These are phyloP conservation scores for Spea bombifrons DNA, from an alignment of 2,113 vertebrate species.

Conservation along the genomic window DNA sequence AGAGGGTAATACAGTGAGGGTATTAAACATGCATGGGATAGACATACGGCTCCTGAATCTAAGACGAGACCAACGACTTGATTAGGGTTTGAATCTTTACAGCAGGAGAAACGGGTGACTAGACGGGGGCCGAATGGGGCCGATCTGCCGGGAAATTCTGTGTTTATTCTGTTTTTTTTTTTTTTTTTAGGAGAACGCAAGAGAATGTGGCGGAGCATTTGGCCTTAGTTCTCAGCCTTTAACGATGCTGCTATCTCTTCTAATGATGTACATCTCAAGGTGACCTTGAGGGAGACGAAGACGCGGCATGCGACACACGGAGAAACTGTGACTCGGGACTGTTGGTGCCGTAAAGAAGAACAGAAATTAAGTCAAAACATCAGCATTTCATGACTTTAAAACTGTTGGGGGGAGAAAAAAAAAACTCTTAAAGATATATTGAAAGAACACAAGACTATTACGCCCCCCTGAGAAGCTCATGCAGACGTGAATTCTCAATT, in stretches of 20 bases:
- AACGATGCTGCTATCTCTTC: constrained; percentile 69
- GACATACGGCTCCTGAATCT: too few relatives aligned
- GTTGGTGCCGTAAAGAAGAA: constrained; percentile 70
- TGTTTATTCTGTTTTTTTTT: background rate
- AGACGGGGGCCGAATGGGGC: too few relatives aligned
- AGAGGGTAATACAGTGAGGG: too few relatives aligned
- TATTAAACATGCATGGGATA: too few relatives aligned
- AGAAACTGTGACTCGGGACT: constrained; percentile 74
- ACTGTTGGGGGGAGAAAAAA: constrained; percentile 76
- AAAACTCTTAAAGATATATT: constrained; percentile 71
- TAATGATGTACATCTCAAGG: constrained; percentile 75
- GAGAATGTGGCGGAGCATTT: constrained; percentile 84
- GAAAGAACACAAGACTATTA: constrained; percentile 63
- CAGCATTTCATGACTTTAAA: constrained; percentile 82
- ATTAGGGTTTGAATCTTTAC: too few relatives aligned
- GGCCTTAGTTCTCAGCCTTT: constrained; percentile 63
- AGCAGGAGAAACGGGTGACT: too few relatives aligned
- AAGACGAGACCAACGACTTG: too few relatives aligned
- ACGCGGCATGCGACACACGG: constrained; percentile 75
- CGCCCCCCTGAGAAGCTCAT: constrained; percentile 85
- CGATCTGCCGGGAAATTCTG: too few relatives aligned
- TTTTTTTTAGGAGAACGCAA: constrained; percentile 82
- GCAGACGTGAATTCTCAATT: constrained; percentile 82
- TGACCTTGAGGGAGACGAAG: constrained; percentile 77
- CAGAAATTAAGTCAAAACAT: constrained; percentile 72